Base-by-base conservation (phyloP, 2,113 vertebrate species). In the Tachuris rubrigastra region DNA sequence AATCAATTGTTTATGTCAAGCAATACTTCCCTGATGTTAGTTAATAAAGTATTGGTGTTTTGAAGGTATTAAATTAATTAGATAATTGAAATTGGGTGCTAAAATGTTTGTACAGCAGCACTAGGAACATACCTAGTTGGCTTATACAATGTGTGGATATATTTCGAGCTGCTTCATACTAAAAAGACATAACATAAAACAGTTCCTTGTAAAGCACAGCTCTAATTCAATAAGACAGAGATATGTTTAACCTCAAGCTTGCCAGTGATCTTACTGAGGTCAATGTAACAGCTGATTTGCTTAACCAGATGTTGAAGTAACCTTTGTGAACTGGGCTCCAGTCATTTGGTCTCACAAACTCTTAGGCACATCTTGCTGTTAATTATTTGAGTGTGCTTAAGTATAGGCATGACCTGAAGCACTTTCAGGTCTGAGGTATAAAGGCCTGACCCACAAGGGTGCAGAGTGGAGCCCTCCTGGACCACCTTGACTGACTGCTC, bases 21-120 rank as follows among this genome's bases (percentile, higher is more conserved):
- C 67, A 8, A 44, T 80, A 30, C 35, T 77, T 93, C 35, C 67
- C 14, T 95, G 23, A n/a, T 91, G 25, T 83, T 90, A 77, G 63
- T 90, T 75, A 42, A 23, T 71, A 14, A 85, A 81, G 31, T 91
- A 59, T 62, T 79, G 73, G 27, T 87, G 31, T 74, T 88, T 83
- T 72, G 47, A 67, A 92, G 41, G 30, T 90, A 47, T 74, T 67
- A 35, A 27, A n/a, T 87, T 50, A 85, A 69, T 89, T 17, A 80
- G 59, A 13, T 69, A 68, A 42, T 91, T 71, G 39, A 86, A 91
- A 77, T 37, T 47, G 22, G 15, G 46, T 77, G n/a, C 52, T 42
- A 67, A 89, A 90, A 88, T 71, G n/a, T 78, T 79, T 81, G 59
- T 80, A 88, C 68, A 94, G 87, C 63, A 93, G 87, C 93, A 77